Conservation (phyloP, 2,797 vertebrate species). For the Linurgus olivaceus region DNA sequence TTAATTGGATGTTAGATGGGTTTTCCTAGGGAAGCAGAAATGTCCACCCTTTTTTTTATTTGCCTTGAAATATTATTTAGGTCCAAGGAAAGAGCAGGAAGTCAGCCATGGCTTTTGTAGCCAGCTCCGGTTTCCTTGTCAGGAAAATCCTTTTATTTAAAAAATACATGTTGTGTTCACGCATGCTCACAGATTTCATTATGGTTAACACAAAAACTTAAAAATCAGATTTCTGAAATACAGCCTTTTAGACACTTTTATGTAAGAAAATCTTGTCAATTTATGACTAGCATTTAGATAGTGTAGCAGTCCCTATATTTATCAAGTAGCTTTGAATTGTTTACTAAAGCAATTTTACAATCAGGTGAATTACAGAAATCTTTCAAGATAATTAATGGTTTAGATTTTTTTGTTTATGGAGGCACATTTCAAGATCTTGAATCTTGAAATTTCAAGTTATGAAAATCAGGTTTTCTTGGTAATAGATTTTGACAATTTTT, state of each 20-base stretch:
- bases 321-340: neutral
- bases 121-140: neutral
- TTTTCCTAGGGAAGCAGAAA: neutral
- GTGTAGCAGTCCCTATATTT: neutral
- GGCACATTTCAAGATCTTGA: neutral
- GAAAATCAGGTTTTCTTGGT: neutral
- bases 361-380: neutral
- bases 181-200: neutral
- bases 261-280: neutral
- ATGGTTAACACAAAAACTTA: neutral
- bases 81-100: slow-evolving; percentile 3
- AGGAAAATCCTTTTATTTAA: neutral
- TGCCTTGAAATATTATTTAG: neutral
- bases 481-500: neutral
- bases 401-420: neutral
- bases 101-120: neutral
- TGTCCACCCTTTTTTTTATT: neutral
- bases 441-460: neutral
- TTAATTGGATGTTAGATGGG: neutral
- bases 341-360: neutral
- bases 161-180: neutral
- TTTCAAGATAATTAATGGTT: neutral
- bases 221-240: neutral
- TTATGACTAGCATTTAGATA: neutral
- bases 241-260: neutral